Percentiles rank a stretch among this genome's conserved stretches.
phyloP scores from a whole-genome alignment of 2,113 vertebrate genomes.

The Pseudonaja textilis region DNA sequence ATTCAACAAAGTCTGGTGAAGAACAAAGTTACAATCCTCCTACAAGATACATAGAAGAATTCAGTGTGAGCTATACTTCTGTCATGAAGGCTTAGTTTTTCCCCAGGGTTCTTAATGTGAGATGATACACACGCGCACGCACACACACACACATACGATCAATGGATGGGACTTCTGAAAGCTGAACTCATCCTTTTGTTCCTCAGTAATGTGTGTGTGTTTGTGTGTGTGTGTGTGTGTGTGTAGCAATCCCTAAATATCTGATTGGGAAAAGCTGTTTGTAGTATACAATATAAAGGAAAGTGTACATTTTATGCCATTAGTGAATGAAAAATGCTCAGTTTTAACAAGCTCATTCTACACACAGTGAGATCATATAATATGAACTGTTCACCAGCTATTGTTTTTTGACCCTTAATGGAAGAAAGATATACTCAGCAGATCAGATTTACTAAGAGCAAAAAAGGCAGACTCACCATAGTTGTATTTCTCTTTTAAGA shows the following conservation, averaged over 20 bases:
- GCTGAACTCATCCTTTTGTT: too few species aligned
- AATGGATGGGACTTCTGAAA: too few species aligned
- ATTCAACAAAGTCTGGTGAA: slow-evolving; percentile 7
- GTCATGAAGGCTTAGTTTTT: neutral
- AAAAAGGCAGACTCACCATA: slow-evolving; percentile 70
- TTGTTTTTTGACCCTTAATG: neutral
- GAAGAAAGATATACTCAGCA: fast-evolving
- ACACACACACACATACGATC: too few species aligned
- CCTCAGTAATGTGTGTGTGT: too few species aligned
- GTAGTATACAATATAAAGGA: neutral
- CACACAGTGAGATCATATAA: neutral
- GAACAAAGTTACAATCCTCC: neutral
- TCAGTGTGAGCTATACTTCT: neutral
- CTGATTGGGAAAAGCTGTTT: neutral
- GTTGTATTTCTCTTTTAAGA: slow-evolving; percentile 75
- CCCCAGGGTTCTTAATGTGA: neutral
- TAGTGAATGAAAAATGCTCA: neutral
- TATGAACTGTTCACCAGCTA: neutral
- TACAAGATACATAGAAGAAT: neutral
- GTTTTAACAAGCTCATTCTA: too few species aligned
- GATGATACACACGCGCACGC: neutral
- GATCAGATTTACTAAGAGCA: neutral
- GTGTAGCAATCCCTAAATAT: neutral
- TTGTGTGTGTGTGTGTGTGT: too few species aligned
- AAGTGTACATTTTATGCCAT: neutral